Conservation (phyloP, 2,113 vertebrate genomes). For the Lota lota region DNA sequence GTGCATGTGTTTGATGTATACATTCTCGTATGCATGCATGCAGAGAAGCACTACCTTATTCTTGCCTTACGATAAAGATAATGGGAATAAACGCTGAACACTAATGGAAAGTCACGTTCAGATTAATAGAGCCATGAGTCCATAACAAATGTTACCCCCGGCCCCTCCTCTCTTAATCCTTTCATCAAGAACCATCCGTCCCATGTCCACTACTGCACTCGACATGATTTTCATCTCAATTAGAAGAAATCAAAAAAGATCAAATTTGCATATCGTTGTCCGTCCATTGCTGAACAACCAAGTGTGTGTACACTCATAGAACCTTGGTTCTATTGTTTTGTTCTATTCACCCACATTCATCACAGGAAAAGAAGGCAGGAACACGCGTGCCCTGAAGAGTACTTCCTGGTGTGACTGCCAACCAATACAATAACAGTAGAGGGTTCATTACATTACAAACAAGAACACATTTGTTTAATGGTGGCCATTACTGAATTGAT, state of each 20-base stretch:
- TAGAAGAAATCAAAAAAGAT: conserved; percentile 15
- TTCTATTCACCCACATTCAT: conserved; percentile 1
- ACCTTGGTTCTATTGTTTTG: conserved; percentile 13
- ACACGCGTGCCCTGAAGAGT: conserved; percentile 11
- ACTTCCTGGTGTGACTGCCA: conserved; percentile 22
- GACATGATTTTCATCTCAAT: conserved; percentile 40
- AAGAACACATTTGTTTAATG: conserved; percentile 37
- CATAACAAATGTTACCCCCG: conserved; percentile 3
- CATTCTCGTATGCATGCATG: conserved; percentile 62
- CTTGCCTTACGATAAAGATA: conserved; percentile 65
- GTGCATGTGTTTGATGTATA: conserved; percentile 64
- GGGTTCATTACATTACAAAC: conserved; percentile 13
- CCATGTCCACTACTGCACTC: conserved; percentile 60
- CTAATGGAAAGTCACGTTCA: conserved; percentile 32
- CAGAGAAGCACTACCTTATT: conserved; percentile 55
- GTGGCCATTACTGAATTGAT: conserved; percentile 30
- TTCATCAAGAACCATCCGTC: conserved; percentile 26
- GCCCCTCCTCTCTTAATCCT: conserved; percentile 10
- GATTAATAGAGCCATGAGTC: conserved; percentile 22
- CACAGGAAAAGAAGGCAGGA: conserved; percentile 1
- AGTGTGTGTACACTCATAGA: conserved; percentile 12
- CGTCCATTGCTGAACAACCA: conserved; percentile 32
- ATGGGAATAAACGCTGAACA: conserved; percentile 19
- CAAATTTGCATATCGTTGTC: conserved; percentile 21
- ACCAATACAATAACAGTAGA: conserved; percentile 18